A percentile compares a stretch with the other conserved stretches of the same genome.
Evolutionary conservation across 2,888 invertebrate genomes (phyloP).

Genomic region (Papilio protenor): DNA sequence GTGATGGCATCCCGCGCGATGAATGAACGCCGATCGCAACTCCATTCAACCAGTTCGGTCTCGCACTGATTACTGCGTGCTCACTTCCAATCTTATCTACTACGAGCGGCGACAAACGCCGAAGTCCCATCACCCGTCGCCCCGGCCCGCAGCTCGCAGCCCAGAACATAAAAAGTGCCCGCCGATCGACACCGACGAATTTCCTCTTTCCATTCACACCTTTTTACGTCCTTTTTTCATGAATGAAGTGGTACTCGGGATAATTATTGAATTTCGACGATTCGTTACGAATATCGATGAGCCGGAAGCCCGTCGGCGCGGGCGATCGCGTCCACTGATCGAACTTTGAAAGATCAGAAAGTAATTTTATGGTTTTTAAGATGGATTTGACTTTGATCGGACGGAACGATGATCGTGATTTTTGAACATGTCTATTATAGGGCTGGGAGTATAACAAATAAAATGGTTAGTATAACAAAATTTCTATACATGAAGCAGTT

Average conservation of each 20-base stretch:
- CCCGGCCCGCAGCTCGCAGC: slow-evolving; percentile 49
- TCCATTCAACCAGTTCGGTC: slow-evolving; percentile 82
- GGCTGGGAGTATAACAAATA: slow-evolving; percentile 21
- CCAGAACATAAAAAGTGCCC: slow-evolving; percentile 72
- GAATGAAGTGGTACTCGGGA: slow-evolving; percentile 84
- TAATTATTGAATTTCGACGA: slow-evolving; percentile 84
- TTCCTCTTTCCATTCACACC: slow-evolving; percentile 82
- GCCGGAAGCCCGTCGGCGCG: slow-evolving; percentile 81
- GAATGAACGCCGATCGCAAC: slow-evolving; percentile 73
- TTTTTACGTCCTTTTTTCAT: slow-evolving; percentile 80
- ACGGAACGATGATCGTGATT: slow-evolving; percentile 46
- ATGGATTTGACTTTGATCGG: slow-evolving; percentile 62
- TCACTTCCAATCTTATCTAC: slow-evolving; percentile 81
- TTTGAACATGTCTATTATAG: slow-evolving; percentile 43
- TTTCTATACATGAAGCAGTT: slow-evolving; percentile 48
- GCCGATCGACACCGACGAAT: slow-evolving; percentile 60
- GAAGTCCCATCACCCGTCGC: slow-evolving; percentile 54
- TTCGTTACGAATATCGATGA: slow-evolving; percentile 84
- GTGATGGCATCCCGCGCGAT: slow-evolving; percentile 79
- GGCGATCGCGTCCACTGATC: slow-evolving; percentile 77
- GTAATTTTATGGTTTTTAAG: slow-evolving; percentile 83
- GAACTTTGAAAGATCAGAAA: slow-evolving; percentile 76
- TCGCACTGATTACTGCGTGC: slow-evolving; percentile 79
- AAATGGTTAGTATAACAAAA: slow-evolving; percentile 43
- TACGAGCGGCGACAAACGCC: slow-evolving; percentile 61